Evolutionary conservation across 1,140 invertebrate genomes (phyloP), one percentile per base, ranked within the genome.

Genomic region (Andricus grossulariae): DNA sequence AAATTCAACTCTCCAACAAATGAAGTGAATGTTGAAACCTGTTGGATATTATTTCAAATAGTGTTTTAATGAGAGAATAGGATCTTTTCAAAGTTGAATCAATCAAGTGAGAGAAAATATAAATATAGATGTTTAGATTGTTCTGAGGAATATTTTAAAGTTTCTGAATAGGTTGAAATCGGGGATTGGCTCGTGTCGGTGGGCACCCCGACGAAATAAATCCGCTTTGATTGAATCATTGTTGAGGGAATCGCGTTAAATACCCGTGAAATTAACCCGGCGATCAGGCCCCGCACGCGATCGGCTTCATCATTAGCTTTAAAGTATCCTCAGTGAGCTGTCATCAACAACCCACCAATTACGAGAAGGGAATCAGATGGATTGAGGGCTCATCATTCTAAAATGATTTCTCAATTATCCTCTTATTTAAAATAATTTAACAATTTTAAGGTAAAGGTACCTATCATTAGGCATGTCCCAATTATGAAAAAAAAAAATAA

Each of bases 221-320:
- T 89, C 84, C 85, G 78, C 76, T 79, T 85, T 88, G 89, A 91
- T 90, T 90, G 78, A 89, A 89, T 90, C 88, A 88, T 90, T 87
- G 85, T 89, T 84, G 75, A 81, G 72, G 85, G 73, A 84, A 85
- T 84, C 79, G 87, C 84, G 88, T 90, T 90, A 91, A 90, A 90
- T 88, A 88, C 82, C 88, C 90, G 88, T 91, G 89, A 91, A 91
- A 91, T 91, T 90, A 91, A 88, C 83, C 81, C 80, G 81, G 52
- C 55, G 77, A 85, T 85, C 82, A 73, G 78, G 71, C 52, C 45
- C 72, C 84, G 83, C 87, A 86, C 84, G 85, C 84, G 83, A 89
- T 88, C 80, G 18, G 74, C 60, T 39, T 79, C 82, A 88, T 87
- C 86, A 83, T 80, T 82, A 79, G 78, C 76, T 85, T 88, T 88